phyloP scores from a whole-genome alignment of 1,140 invertebrate species.

The Chrysopa pallens region DNA sequence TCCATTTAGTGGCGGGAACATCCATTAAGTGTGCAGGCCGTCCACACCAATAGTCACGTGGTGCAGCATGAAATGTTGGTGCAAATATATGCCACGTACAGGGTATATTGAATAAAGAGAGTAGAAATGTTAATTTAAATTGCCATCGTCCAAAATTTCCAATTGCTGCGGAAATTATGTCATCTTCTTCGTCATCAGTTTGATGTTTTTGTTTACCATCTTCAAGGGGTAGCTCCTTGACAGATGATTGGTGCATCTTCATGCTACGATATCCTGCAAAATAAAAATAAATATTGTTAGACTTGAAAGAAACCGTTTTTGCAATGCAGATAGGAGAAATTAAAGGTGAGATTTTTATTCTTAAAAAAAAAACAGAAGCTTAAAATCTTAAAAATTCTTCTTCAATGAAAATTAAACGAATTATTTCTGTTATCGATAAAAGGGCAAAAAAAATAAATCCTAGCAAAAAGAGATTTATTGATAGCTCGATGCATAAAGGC shows the following conservation, averaged over 20 bases:
- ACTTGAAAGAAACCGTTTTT: too few species aligned
- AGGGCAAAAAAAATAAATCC: too few species aligned
- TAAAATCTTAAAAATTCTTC: too few species aligned
- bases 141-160: slow-evolving; percentile 61
- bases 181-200: background rate
- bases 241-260: background rate
- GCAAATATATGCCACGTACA: slow-evolving; percentile 59
- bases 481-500: too few species aligned
- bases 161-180: slow-evolving; percentile 39
- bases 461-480: too few species aligned
- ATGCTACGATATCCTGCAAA: background rate
- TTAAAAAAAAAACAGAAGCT: too few species aligned
- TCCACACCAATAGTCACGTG: slow-evolving; percentile 41
- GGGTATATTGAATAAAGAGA: slow-evolving; percentile 54
- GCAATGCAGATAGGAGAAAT: too few species aligned
- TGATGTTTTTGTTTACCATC: background rate
- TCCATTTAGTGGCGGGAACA: slow-evolving; percentile 32
- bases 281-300: background rate
- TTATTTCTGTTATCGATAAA: too few species aligned
- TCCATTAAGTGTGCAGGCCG: slow-evolving; percentile 28
- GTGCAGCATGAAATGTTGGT: slow-evolving; percentile 41
- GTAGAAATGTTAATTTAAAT: slow-evolving; percentile 42
- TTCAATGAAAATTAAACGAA: too few species aligned
- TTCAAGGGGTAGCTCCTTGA: background rate
- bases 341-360: too few species aligned